Percentiles rank a stretch among this genome's conserved stretches.
Conservation (phyloP, 2,113 vertebrate genomes). For the Helogale parvula region DNA sequence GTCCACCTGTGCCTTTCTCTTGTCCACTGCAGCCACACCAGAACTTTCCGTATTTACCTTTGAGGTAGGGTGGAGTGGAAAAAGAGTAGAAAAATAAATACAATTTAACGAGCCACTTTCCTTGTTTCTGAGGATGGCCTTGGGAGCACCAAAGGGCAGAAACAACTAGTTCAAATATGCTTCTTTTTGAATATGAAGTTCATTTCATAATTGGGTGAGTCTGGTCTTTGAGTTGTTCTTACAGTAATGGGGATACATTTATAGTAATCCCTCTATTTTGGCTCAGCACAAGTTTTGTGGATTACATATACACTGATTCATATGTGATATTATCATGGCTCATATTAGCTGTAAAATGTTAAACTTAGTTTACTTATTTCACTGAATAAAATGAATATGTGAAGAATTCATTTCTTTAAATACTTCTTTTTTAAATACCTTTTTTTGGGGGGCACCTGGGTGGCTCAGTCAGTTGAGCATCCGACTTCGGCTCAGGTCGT, state of each 20-base stretch:
- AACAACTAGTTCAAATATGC: not conserved
- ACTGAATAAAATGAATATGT: not conserved
- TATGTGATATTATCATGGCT: not conserved
- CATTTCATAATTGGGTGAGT: not conserved
- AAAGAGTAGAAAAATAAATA: not conserved
- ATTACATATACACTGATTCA: not conserved
- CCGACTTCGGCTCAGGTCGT: too few species aligned
- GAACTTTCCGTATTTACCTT: not conserved
- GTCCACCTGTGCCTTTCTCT: not conserved
- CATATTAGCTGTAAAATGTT: not conserved
- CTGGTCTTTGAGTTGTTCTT: not conserved
- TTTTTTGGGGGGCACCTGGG: too few species aligned
- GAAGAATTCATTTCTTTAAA: not conserved
- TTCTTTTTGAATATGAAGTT: not conserved
- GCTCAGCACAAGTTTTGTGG: not conserved
- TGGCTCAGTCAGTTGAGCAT: too few species aligned
- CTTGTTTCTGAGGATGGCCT: not conserved
- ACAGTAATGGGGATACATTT: not conserved
- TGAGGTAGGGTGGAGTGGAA: not conserved
- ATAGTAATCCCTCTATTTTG: not conserved
- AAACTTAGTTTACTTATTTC: not conserved
- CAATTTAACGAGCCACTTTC: not conserved
- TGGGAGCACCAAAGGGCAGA: not conserved
- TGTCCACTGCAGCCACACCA: not conserved
- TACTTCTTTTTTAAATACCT: too few species aligned